Conservation (phyloP, 2,888 invertebrate genomes). For the Philopedon plagiatum region DNA sequence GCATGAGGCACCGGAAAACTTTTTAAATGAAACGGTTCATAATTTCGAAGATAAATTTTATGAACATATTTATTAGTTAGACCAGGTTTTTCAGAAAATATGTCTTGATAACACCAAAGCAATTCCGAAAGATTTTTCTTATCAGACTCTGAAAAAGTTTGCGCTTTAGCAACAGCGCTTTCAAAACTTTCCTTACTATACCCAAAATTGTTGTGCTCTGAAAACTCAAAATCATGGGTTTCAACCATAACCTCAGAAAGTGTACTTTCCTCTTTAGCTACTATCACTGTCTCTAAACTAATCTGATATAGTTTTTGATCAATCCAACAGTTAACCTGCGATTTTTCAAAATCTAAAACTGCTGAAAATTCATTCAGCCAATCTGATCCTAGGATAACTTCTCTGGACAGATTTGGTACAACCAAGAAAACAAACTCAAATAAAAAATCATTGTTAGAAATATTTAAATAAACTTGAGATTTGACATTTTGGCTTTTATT, state of each 20-base stretch:
- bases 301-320: neutral
- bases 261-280: neutral
- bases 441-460: too few species aligned
- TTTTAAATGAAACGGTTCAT: conserved; percentile 30
- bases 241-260: neutral
- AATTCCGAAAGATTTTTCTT: conserved; percentile 7
- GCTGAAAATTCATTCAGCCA: neutral
- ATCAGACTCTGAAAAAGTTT: neutral
- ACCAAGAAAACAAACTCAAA: too few species aligned
- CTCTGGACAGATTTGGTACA: conserved; percentile 21
- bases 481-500: too few species aligned
- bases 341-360: neutral
- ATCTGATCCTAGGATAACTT: neutral
- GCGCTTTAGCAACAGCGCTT: neutral
- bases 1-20: conserved; percentile 32
- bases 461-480: too few species aligned
- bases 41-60: conserved; percentile 23
- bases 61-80: conserved; percentile 12
- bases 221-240: neutral
- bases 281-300: neutral
- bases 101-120: neutral
- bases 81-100: conserved; percentile 37
- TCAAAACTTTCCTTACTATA: neutral
- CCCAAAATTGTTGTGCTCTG: neutral
- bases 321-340: neutral